Conservation (phyloP, 2,113 vertebrate species). For the Beaufortia kweichowensis region DNA sequence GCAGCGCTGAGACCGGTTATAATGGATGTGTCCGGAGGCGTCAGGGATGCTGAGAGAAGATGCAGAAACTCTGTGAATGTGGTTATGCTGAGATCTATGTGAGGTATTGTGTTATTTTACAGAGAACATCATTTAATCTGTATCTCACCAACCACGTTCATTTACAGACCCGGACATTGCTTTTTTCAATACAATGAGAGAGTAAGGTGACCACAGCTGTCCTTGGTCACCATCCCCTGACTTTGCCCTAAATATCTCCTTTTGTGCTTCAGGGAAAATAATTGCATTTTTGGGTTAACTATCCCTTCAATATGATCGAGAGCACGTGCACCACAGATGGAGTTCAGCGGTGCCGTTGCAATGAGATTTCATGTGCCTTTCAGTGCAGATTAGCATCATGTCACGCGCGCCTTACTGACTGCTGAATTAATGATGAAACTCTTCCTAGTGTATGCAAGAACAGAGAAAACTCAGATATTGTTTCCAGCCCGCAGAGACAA, state of each 20-base stretch:
- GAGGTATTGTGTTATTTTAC: constrained; percentile 56
- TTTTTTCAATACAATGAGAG: too few relatives aligned
- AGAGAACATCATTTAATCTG: constrained; percentile 44
- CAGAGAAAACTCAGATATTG: constrained; percentile 33
- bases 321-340: constrained; percentile 29
- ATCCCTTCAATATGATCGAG: not conserved
- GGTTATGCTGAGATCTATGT: constrained; percentile 52
- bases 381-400: constrained; percentile 69
- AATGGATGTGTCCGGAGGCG: constrained; percentile 28
- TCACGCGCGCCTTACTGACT: constrained; percentile 62
- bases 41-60: constrained; percentile 23
- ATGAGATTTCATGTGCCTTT: constrained; percentile 59
- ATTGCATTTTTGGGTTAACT: not conserved
- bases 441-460: constrained; percentile 19
- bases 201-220: too few relatives aligned
- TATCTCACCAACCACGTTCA: constrained; percentile 9
- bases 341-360: constrained; percentile 36
- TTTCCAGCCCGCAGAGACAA: constrained; percentile 28
- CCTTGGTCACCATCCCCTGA: too few relatives aligned
- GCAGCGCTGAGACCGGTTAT: constrained; percentile 33
- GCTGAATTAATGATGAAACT: constrained; percentile 76
- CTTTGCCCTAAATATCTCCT: too few relatives aligned
- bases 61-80: not conserved
- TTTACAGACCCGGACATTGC: not conserved
- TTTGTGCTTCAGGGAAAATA: too few relatives aligned